Base-by-base conservation (phyloP, 2,888 invertebrate species). In the Scaptomyza cyrtandrae region DNA sequence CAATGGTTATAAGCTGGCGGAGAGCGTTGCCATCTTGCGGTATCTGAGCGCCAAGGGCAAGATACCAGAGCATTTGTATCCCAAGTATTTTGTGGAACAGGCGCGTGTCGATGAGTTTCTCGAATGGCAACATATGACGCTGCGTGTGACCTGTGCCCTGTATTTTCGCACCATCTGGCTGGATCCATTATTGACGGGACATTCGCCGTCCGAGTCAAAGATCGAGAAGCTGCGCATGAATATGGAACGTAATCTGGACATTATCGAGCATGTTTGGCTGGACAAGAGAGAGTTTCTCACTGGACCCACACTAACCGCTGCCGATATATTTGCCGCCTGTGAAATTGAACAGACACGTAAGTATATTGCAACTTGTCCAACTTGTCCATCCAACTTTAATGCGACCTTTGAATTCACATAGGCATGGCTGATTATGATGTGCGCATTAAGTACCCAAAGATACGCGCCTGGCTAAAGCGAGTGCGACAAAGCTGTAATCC, bases 261-360 rank as follows among this genome's bases (percentile, higher is more conserved):
- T 92, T 14, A 92, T 96, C 49, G 93, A 94, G 75, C 93, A 93
- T 11, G 92, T 94, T 59, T 95, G 95, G 94, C 89, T 95, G 41
- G 93, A 93, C 27, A 71, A 93, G 88, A 75, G 93, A 70, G 80
- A 92, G 71, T 89, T 93, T 27, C 92, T 96, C 11, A 93, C 93
- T 1, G 95, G 96, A 0, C 90, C 95, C 78, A 89, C 92, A n/a
- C 92, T 96, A 7, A 94, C 95, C 0, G 94, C 95, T 2, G 96
- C 97, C 0, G 97, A 97, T 91, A 91, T 97, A 58, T 93, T 96
- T 75, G 96, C 95, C 0, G 95, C 95, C 1, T 95, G 95, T 81
- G 97, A 96, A 93, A 90, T 97, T 56, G 96, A 96, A 90, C 96
- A 97, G 90, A 95, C 95, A 39, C 93, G 96, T 96, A 90, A 93